These are phyloP conservation scores for Arctia plantaginis DNA, from an alignment of 2,888 invertebrate species.

Conservation along the genomic window DNA sequence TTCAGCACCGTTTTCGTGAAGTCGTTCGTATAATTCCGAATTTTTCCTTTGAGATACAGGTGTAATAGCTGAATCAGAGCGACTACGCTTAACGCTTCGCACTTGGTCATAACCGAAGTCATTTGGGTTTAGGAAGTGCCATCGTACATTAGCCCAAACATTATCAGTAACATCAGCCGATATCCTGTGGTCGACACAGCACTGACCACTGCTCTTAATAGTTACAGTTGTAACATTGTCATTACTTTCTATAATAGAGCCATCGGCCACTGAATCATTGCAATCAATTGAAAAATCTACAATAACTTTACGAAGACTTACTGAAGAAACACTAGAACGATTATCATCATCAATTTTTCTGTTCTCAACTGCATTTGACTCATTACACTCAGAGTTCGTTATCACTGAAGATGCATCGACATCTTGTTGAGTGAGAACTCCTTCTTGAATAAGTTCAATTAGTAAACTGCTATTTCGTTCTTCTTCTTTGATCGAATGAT, in stretches of 20 bases:
- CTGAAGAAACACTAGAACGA: slow-evolving; percentile 70
- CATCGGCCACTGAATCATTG: slow-evolving; percentile 71
- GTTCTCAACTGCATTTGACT: slow-evolving; percentile 60
- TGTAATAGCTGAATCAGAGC: slow-evolving; percentile 81
- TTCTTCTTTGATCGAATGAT: slow-evolving; percentile 61
- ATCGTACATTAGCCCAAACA: slow-evolving; percentile 82
- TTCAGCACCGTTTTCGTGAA: slow-evolving; percentile 72
- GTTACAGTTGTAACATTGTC: slow-evolving; percentile 79
- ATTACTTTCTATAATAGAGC: slow-evolving; percentile 70
- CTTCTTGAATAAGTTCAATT: slow-evolving; percentile 80
- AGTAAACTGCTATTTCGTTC: slow-evolving; percentile 75
- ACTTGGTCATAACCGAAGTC: slow-evolving; percentile 83
- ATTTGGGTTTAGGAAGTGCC: slow-evolving; percentile 81
- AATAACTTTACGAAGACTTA: slow-evolving; percentile 74
- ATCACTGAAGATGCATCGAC: slow-evolving; percentile 77
- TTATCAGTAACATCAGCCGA: slow-evolving; percentile 80
- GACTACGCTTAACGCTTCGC: slow-evolving; percentile 77
- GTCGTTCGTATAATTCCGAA: slow-evolving; percentile 80
- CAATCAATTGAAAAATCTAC: slow-evolving; percentile 79
- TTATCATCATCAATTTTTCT: slow-evolving; percentile 73
- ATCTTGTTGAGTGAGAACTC: slow-evolving; percentile 78
- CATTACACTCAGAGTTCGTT: slow-evolving; percentile 71
- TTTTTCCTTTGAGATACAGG: slow-evolving; percentile 72
- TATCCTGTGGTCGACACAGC: slow-evolving; percentile 81
- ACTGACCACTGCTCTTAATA: slow-evolving; percentile 75